Evolutionary conservation across 2,113 vertebrate species (phyloP).

Genomic region (Crypturellus undulatus): DNA sequence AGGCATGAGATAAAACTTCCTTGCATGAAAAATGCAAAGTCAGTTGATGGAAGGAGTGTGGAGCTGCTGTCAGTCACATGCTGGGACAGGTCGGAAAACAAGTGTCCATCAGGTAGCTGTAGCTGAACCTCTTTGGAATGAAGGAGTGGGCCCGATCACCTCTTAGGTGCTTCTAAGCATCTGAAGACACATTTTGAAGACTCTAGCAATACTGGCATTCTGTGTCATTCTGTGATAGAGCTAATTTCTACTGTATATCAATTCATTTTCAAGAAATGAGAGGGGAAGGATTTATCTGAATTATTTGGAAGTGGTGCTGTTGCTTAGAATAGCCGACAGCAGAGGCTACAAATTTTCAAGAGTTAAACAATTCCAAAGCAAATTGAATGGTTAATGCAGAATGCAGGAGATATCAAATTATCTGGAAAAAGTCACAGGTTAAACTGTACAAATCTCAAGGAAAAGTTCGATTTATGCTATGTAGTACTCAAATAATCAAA

Average conservation of each 20-base stretch:
- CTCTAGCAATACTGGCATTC: not conserved
- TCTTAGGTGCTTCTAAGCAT: not conserved
- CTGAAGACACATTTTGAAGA: not conserved
- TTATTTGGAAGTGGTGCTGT: not conserved
- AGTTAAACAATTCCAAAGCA: slow-evolving; percentile 4
- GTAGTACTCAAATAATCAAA: slow-evolving; percentile 8
- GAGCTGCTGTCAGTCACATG: not conserved
- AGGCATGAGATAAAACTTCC: not conserved
- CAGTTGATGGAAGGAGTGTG: not conserved
- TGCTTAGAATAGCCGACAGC: not conserved
- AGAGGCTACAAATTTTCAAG: not conserved
- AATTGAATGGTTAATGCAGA: not conserved
- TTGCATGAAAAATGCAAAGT: not conserved
- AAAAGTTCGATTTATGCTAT: not conserved
- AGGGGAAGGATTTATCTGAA: not conserved
- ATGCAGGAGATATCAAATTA: slow-evolving; percentile 18
- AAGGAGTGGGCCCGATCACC: not conserved
- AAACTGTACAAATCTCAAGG: not conserved
- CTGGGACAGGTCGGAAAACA: not conserved
- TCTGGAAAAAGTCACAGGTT: not conserved
- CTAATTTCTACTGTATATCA: not conserved
- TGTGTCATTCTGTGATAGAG: not conserved
- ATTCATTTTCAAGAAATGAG: not conserved
- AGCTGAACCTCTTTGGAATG: not conserved
- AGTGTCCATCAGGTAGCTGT: not conserved